These are phyloP conservation scores for Muscicapa adusta DNA, from an alignment of 2,113 vertebrate species.

Conservation along the genomic window DNA sequence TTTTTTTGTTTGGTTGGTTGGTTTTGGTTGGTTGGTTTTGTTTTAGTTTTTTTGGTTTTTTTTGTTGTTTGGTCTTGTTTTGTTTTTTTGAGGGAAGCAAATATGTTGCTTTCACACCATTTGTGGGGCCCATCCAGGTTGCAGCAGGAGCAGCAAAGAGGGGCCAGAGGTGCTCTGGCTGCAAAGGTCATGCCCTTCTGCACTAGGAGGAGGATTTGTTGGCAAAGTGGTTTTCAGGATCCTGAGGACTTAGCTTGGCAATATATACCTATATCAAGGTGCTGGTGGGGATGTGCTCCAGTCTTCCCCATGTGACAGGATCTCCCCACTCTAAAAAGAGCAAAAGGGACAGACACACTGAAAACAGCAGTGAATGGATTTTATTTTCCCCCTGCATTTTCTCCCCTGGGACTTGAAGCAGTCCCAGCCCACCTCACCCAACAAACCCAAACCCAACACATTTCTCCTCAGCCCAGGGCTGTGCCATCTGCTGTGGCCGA, in stretches of 20 bases:
- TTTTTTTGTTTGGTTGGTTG: too few relatives aligned
- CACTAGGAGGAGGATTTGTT: rapidly evolving
- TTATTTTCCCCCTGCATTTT: neutral
- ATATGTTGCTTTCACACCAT: neutral
- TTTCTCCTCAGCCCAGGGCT: neutral
- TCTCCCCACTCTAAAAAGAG: neutral
- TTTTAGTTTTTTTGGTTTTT: too few relatives aligned
- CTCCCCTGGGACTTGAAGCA: neutral
- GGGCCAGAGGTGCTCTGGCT: neutral
- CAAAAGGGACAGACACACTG: neutral
- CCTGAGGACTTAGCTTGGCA: neutral
- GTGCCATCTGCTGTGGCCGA: neutral
- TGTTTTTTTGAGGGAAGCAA: neutral
- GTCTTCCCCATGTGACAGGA: neutral
- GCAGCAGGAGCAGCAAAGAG: neutral
- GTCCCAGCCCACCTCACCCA: neutral
- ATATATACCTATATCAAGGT: neutral
- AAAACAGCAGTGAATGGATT: neutral
- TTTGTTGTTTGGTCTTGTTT: too few relatives aligned
- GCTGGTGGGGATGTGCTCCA: neutral
- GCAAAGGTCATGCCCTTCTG: neutral
- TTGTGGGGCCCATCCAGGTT: neutral
- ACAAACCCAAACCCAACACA: neutral
- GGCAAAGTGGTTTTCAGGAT: neutral
- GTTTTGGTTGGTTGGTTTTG: too few relatives aligned